A percentile compares a stretch with the other conserved stretches of the same genome.
Evolutionary conservation across 2,113 vertebrate species (phyloP).

Genomic region (Ia io): DNA sequence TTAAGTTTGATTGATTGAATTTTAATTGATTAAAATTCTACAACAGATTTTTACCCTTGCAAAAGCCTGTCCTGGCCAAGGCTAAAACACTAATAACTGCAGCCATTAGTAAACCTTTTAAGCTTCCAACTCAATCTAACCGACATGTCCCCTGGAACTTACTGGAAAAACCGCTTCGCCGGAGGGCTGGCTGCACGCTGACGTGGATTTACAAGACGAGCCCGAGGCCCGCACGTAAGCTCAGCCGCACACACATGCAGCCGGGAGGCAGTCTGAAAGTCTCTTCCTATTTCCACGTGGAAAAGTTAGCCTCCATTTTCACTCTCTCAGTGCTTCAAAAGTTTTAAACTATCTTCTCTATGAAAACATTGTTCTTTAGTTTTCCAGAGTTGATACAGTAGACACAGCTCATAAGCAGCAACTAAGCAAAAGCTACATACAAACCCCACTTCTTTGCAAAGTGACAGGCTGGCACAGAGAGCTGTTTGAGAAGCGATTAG

Average conservation of each 20-base stretch:
- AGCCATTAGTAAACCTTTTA: conserved; percentile 41
- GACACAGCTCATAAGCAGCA: neutral
- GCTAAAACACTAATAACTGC: neutral
- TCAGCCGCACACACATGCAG: conserved; percentile 19
- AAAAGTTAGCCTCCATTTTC: conserved; percentile 56
- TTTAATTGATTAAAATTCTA: neutral
- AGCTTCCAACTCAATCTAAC: conserved; percentile 13
- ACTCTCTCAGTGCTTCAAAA: conserved; percentile 36
- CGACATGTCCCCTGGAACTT: conserved; percentile 17
- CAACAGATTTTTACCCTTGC: neutral
- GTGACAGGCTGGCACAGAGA: neutral
- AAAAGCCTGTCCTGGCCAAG: conserved; percentile 29
- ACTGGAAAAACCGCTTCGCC: conserved; percentile 10
- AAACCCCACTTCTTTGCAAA: conserved; percentile 18
- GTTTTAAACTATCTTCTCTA: neutral
- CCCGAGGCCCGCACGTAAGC: neutral
- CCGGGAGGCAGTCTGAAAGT: conserved; percentile 9
- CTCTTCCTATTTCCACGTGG: conserved; percentile 31
- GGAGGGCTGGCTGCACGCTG: neutral
- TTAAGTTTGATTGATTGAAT: neutral
- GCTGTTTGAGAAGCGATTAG: conserved; percentile 49
- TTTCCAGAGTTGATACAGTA: conserved; percentile 31
- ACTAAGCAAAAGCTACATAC: conserved; percentile 21
- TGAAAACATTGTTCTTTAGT: neutral
- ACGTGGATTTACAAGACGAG: conserved; percentile 42